These are phyloP conservation scores for Rutpela maculata DNA, from an alignment of 2,888 invertebrate species.

Conservation along the genomic window DNA sequence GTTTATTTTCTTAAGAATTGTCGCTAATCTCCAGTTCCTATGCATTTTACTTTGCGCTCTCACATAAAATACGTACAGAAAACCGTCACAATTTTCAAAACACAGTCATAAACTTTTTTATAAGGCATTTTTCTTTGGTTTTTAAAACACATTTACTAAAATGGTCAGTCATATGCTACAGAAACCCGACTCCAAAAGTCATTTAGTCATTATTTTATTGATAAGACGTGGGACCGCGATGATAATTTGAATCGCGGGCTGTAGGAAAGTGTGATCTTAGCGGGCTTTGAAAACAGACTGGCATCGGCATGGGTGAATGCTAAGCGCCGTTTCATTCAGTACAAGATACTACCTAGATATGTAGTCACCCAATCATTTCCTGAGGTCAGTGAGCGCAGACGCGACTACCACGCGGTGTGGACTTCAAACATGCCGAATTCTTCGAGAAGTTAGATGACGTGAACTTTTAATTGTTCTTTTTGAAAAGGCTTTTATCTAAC, in stretches of 20 bases:
- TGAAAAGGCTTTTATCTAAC: background rate
- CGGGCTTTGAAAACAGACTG: slow-evolving; percentile 66
- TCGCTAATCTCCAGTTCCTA: background rate
- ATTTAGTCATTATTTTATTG: background rate
- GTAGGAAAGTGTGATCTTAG: slow-evolving; percentile 57
- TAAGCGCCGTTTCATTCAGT: slow-evolving; percentile 57
- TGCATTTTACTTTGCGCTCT: background rate
- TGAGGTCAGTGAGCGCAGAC: slow-evolving; percentile 59
- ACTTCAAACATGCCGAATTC: slow-evolving; percentile 49
- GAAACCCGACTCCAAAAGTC: background rate
- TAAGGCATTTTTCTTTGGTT: background rate
- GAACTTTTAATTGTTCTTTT: slow-evolving; percentile 23
- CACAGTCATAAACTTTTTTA: background rate
- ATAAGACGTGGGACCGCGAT: background rate
- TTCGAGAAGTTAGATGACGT: slow-evolving; percentile 37
- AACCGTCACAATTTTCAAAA: background rate
- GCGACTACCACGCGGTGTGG: slow-evolving; percentile 52
- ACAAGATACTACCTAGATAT: slow-evolving; percentile 64
- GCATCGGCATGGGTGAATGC: slow-evolving; percentile 61
- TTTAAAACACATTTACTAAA: background rate
- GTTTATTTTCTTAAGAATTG: slow-evolving; percentile 6
- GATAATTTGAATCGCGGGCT: slow-evolving; percentile 10
- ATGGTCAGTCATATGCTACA: background rate
- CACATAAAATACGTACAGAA: background rate
- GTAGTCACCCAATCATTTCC: slow-evolving; percentile 64